Percentiles rank a stretch among this genome's conserved stretches.
These are phyloP conservation scores for Geopemphigus sp. DNA, from an alignment of 1,140 invertebrate genomes.

Conservation along the genomic window DNA sequence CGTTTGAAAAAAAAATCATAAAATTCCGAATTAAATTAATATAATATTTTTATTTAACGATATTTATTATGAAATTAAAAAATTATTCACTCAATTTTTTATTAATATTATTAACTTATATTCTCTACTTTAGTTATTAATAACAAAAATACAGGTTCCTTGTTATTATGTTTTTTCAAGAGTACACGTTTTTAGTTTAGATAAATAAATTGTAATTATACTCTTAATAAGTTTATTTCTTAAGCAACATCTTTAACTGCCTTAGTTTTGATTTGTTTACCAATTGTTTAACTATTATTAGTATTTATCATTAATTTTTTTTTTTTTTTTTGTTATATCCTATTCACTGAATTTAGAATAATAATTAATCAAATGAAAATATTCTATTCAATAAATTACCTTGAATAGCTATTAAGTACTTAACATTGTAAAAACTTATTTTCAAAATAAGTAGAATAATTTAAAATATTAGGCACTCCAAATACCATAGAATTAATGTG, in stretches of 20 bases:
- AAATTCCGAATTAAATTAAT: conserved; percentile 7
- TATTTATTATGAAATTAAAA: neutral
- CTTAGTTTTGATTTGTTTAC: conserved; percentile 44
- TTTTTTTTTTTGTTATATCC: conserved; percentile 33
- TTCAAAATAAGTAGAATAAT: conserved; percentile 25
- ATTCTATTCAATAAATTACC: conserved; percentile 14
- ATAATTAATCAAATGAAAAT: conserved; percentile 27
- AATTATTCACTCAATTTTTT: neutral
- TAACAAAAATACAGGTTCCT: conserved; percentile 38
- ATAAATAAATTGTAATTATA: conserved; percentile 19
- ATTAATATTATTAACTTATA: conserved; percentile 8
- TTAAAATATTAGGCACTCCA: conserved; percentile 4
- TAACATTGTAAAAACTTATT: conserved; percentile 44
- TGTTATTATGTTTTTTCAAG: conserved; percentile 24
- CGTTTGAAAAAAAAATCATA: neutral
- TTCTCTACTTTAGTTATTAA: too few species aligned
- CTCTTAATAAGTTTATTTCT: neutral
- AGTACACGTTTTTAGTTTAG: conserved; percentile 13
- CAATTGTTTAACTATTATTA: conserved; percentile 30
- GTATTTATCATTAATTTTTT: conserved; percentile 25
- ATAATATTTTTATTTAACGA: neutral
- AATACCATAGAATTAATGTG: conserved; percentile 47
- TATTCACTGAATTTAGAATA: conserved; percentile 18
- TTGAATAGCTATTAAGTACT: conserved; percentile 38
- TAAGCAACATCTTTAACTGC: conserved; percentile 27